Evolutionary conservation across 2,113 vertebrate species (phyloP).

Genomic region (Aix galericulata): DNA sequence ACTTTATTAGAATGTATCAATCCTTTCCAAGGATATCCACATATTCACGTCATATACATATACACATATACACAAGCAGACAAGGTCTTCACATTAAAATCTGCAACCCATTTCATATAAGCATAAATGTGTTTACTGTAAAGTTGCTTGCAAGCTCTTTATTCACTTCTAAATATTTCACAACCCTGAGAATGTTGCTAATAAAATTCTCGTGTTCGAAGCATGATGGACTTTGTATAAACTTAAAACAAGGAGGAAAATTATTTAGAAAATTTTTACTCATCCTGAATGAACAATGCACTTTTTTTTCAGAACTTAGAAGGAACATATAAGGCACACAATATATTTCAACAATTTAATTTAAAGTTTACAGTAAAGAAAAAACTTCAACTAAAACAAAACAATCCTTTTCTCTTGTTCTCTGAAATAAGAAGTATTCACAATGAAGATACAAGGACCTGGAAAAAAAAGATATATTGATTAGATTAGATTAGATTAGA

Average conservation of each 20-base stretch:
- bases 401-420: not conserved
- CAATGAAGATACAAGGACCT: not conserved
- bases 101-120: not conserved
- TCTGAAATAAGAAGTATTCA: not conserved
- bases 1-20: not conserved
- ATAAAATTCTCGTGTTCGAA: not conserved
- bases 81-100: constrained; percentile 6
- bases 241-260: not conserved
- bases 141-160: not conserved
- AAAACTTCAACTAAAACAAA: not conserved
- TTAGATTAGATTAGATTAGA: constrained; percentile 68
- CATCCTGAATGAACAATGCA: not conserved
- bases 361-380: constrained; percentile 34
- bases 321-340: not conserved
- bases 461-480: constrained; percentile 49
- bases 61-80: not conserved
- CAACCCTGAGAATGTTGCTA: not conserved
- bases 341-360: not conserved
- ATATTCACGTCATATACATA: not conserved
- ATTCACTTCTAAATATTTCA: constrained; percentile 15
- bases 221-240: not conserved
- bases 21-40: not conserved
- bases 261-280: not conserved
- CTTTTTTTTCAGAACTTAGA: not conserved
- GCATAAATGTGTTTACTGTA: constrained; percentile 1